Evolutionary conservation across 2,888 invertebrate genomes (phyloP), one percentile per base, ranked within the genome.

Genomic region (Drosophila quinaria): DNA sequence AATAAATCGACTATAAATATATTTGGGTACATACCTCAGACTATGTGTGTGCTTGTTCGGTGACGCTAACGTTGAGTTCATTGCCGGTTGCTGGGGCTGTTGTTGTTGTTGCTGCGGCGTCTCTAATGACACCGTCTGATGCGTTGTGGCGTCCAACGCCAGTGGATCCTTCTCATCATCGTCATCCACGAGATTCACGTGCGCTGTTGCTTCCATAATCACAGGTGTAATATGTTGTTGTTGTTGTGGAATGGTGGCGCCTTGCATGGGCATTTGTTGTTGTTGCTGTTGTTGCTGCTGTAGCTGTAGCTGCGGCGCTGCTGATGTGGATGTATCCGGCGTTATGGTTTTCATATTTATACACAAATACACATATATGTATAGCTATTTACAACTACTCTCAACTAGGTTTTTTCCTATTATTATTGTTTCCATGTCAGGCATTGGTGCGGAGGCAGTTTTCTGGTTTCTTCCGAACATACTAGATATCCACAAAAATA

Each of bases 1-100:
- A 50, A 22, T 59, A 33, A 9, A 41, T 42, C n/a, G 17, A 11
- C 17, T 35, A 2, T 15, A n/a, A 51, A 54, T 50, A 4, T 19
- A 50, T 17, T 44, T 11, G 8, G 4, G 11, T 10, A 63, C 71
- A 31, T 55, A 91, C 91, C 91, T 87, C 93, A 95, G 93, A 94
- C 94, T 93, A 93, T 95, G 92, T 47, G 95, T 96, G 93, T 97
- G 97, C 93, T 97, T 97, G 91, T 80, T 88, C 31, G 89, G 70
- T 55, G 87, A 80, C 39, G 29, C 50, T 22, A 46, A 29, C 9
- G 55, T 35, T 70, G 70, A 19, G 33, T 46, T 44, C 4, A 1
- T 56, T 13, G 35, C 56, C 8, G 35, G 25, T 15, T 35, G 47
- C 1, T 44, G 44, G 19, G 29, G 46, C 3, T 56, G 29, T 25